Percentiles rank a stretch among this genome's conserved stretches.
Evolutionary conservation across 2,797 vertebrate genomes (phyloP).

Genomic region (Martes flavigula): DNA sequence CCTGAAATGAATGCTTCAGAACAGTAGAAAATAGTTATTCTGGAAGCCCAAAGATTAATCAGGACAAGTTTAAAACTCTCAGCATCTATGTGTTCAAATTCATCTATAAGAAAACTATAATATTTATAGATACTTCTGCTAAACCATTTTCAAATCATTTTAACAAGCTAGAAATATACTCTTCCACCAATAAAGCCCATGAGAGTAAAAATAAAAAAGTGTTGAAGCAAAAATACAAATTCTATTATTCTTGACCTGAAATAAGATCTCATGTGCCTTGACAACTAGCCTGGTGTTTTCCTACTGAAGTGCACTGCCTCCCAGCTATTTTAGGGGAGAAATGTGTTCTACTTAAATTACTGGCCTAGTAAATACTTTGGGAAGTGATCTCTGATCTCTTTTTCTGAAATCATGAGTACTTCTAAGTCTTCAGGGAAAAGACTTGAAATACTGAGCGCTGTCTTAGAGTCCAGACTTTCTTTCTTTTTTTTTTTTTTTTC

Average conservation of each 20-base stretch:
- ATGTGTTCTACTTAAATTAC: conserved; percentile 10
- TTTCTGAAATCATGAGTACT: background rate
- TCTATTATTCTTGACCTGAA: conserved; percentile 8
- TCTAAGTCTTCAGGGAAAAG: conserved; percentile 10
- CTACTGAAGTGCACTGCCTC: background rate
- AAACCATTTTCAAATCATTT: background rate
- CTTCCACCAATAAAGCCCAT: background rate
- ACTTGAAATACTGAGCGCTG: background rate
- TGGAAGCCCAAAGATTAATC: background rate
- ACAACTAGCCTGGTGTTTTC: background rate
- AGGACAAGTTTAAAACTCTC: background rate
- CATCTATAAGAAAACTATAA: background rate
- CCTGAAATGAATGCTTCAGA: background rate
- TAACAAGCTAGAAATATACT: background rate
- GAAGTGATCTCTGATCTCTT: conserved; percentile 29
- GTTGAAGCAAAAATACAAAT: background rate
- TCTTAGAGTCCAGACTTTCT: background rate
- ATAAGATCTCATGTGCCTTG: background rate
- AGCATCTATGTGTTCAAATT: background rate
- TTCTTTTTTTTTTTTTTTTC: background rate
- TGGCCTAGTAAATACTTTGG: background rate
- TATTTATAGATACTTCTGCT: background rate
- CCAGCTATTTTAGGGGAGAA: background rate
- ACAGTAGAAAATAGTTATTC: background rate
- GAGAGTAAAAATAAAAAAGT: background rate